Percentiles rank a stretch among this genome's conserved stretches.
These are phyloP conservation scores for fruit fly (Drosophila melanogaster) DNA, from an alignment of 1,140 invertebrate species.

Conservation along the genomic window DNA sequence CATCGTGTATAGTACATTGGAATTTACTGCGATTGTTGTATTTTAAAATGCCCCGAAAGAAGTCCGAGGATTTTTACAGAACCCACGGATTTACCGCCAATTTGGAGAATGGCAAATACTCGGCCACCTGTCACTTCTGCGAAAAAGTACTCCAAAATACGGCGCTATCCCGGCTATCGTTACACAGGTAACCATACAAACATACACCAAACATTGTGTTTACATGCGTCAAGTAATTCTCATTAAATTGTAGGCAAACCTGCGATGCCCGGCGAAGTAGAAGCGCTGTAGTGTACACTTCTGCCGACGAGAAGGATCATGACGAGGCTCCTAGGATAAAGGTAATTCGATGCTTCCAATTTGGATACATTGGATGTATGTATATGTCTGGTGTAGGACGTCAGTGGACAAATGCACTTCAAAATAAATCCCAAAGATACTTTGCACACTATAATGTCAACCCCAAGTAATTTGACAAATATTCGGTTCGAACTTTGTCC, in stretches of 20 bases:
- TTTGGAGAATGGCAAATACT: constrained; percentile 29
- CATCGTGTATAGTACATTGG: background rate
- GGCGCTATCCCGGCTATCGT: constrained; percentile 27
- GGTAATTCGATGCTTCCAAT: background rate
- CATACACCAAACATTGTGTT: constrained; percentile 1
- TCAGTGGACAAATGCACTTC: too few relatives aligned
- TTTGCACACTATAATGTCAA: too few relatives aligned
- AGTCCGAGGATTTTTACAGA: constrained; percentile 41
- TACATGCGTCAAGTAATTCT: constrained; percentile 10
- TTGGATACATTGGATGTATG: background rate
- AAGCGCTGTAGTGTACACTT: background rate
- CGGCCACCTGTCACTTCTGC: constrained; percentile 31
- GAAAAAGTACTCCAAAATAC: constrained; percentile 38
- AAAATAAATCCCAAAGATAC: too few relatives aligned
- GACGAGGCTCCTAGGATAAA: constrained; percentile 1
- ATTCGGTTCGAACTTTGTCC: too few relatives aligned
- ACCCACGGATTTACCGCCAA: constrained; percentile 33
- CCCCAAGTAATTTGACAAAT: too few relatives aligned
- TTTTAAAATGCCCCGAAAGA: constrained; percentile 47
- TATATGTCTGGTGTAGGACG: too few relatives aligned
- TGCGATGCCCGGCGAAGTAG: constrained; percentile 20
- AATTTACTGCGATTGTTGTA: background rate
- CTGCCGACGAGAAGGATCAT: too few relatives aligned
- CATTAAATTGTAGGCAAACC: constrained; percentile 28
- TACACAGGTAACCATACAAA: constrained; percentile 39